Conservation (phyloP, 2,888 invertebrate species). For the Epirrhoe tristata region DNA sequence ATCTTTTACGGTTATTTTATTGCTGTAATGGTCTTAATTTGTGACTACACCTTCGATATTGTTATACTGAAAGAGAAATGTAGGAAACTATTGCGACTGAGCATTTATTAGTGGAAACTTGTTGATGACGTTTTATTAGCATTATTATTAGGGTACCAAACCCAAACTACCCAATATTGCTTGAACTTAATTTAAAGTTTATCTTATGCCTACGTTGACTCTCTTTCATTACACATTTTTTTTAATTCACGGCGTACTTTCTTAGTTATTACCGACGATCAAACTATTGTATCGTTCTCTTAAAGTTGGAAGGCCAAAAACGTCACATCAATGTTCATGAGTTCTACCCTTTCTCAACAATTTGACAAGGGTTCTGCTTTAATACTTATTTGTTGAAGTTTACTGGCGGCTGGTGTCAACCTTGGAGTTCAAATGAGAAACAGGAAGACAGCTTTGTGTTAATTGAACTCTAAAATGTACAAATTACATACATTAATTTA, state of each 20-base stretch:
- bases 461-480: conserved; percentile 31
- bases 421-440: conserved; percentile 45
- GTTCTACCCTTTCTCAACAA: conserved; percentile 61
- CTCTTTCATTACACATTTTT: no score
- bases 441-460: conserved; percentile 35
- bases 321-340: conserved; percentile 58
- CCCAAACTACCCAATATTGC: no score
- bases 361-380: conserved; percentile 66
- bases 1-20: conserved; percentile 54
- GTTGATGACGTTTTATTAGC: neutral
- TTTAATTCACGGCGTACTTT: conserved; percentile 15
- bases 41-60: conserved; percentile 24
- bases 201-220: no score
- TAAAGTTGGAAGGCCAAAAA: conserved; percentile 60
- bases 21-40: conserved; percentile 47
- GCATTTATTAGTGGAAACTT: conserved; percentile 23
- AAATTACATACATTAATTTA: conserved; percentile 20
- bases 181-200: no score
- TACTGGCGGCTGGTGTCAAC: conserved; percentile 45
- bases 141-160: no score
- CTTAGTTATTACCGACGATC: conserved; percentile 14
- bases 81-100: conserved; percentile 4
- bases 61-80: conserved; percentile 6
- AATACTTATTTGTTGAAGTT: conserved; percentile 55
- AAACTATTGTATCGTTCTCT: conserved; percentile 43